Conservation (phyloP, 2,888 invertebrate genomes). For the Melitaea athalia region DNA sequence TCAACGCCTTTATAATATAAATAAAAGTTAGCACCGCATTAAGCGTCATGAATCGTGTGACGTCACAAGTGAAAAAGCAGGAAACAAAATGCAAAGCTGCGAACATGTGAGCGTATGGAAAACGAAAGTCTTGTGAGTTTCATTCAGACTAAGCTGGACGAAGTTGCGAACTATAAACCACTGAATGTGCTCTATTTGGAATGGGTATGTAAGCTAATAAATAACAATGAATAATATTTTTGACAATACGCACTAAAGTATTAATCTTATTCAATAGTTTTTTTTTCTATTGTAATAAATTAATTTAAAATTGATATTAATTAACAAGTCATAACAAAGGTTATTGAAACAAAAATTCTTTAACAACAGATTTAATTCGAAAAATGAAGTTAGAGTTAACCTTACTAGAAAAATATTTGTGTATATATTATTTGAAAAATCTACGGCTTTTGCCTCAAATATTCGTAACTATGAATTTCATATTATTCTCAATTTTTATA, state of each 20-base stretch:
- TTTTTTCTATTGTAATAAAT: too few species aligned
- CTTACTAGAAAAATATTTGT: too few species aligned
- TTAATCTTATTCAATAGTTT: background rate
- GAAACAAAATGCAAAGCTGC: conserved; percentile 77
- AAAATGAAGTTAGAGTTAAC: too few species aligned
- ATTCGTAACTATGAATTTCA: too few species aligned
- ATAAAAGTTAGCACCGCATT: conserved; percentile 19
- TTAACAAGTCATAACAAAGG: too few species aligned
- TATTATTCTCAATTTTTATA: too few species aligned
- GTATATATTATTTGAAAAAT: too few species aligned
- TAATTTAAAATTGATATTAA: too few species aligned
- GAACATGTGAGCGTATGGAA: conserved; percentile 80
- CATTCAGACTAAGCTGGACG: conserved; percentile 78
- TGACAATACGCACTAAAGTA: background rate
- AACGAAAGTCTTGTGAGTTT: conserved; percentile 80
- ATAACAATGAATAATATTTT: conserved; percentile 10
- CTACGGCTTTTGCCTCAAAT: too few species aligned
- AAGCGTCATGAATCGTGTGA: conserved; percentile 61
- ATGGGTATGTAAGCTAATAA: conserved; percentile 8
- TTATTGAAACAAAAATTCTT: too few species aligned
- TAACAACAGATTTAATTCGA: too few species aligned
- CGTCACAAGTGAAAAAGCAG: conserved; percentile 76
- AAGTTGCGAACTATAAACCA: conserved; percentile 44
- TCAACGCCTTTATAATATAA: conserved; percentile 15
- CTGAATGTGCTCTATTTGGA: conserved; percentile 38